A percentile compares a stretch with the other conserved stretches of the same genome.
These are phyloP conservation scores for Dasypogon diadema DNA, from an alignment of 2,888 invertebrate species.

Conservation along the genomic window DNA sequence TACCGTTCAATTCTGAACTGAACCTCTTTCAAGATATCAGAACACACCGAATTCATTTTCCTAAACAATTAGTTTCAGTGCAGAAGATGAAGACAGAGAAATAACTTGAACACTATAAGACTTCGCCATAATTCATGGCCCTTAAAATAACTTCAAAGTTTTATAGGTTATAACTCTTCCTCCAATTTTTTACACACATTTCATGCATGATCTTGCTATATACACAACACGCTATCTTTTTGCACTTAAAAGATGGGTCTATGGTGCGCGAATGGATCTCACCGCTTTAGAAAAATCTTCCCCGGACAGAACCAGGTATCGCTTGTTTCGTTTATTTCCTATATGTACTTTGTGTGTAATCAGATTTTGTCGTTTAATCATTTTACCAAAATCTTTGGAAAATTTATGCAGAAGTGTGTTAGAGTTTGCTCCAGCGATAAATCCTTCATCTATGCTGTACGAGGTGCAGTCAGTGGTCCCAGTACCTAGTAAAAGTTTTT, in stretches of 20 bases:
- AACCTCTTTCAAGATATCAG: constrained; percentile 7
- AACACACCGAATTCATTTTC: constrained; percentile 7
- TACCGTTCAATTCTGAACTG: no score
- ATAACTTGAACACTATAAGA: background rate
- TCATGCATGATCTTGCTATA: constrained; percentile 12
- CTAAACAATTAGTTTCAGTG: constrained; percentile 19
- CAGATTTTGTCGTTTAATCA: constrained; percentile 45
- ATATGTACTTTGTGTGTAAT: constrained; percentile 30
- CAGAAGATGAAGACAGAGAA: background rate
- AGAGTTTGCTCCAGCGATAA: constrained; percentile 18
- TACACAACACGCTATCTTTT: constrained; percentile 34
- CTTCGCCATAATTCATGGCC: constrained; percentile 29
- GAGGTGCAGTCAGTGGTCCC: background rate
- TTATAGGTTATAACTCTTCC: constrained; percentile 43
- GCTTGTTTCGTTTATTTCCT: background rate
- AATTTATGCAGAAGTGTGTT: constrained; percentile 17
- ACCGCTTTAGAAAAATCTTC: constrained; percentile 19
- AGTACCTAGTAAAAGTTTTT: constrained; percentile 6
- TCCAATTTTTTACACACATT: constrained; percentile 43
- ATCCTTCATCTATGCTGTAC: constrained; percentile 15
- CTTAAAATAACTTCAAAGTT: constrained; percentile 47
- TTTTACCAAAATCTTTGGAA: constrained; percentile 48
- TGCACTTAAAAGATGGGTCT: background rate
- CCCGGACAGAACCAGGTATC: background rate
- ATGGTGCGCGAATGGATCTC: background rate